Conservation (phyloP, 2,888 invertebrate genomes). For the Kuschelorhynchus macadamiae region DNA sequence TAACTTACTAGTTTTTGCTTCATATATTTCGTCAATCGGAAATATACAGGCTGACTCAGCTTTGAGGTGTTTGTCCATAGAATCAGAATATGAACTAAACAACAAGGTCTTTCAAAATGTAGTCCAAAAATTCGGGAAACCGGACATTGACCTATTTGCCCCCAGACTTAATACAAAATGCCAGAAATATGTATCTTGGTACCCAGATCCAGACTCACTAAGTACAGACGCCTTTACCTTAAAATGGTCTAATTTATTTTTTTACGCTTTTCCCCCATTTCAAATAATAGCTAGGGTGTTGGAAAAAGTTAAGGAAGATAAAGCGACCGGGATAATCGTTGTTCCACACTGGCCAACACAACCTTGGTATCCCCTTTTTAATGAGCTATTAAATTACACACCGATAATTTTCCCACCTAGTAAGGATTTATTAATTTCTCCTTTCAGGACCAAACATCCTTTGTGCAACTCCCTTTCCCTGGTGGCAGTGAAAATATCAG, state of each 20-base stretch:
- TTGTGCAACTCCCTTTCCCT: slow-evolving; percentile 30
- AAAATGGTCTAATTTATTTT: background rate
- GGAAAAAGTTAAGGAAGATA: background rate
- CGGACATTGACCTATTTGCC: no score
- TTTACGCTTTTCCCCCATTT: slow-evolving; percentile 9
- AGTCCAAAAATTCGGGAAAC: background rate
- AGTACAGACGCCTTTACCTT: no score
- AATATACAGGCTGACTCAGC: no score
- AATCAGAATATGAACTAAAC: no score
- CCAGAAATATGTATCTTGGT: no score
- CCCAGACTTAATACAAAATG: background rate
- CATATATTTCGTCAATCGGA: background rate
- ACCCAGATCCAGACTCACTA: no score
- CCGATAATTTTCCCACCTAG: slow-evolving; percentile 6
- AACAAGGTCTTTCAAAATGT: background rate
- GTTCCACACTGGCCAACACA: background rate
- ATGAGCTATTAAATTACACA: background rate
- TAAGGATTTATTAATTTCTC: slow-evolving; percentile 23
- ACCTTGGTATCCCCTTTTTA: background rate
- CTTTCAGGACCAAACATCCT: slow-evolving; percentile 36
- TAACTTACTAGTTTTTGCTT: slow-evolving; percentile 3
- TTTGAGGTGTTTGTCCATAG: no score
- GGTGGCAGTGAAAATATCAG: slow-evolving; percentile 40
- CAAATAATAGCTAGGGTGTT: background rate
- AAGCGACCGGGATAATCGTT: background rate